A percentile compares a stretch with the other conserved stretches of the same genome.
Conservation (phyloP, 2,797 vertebrate species). For the Psittacula derbiana region DNA sequence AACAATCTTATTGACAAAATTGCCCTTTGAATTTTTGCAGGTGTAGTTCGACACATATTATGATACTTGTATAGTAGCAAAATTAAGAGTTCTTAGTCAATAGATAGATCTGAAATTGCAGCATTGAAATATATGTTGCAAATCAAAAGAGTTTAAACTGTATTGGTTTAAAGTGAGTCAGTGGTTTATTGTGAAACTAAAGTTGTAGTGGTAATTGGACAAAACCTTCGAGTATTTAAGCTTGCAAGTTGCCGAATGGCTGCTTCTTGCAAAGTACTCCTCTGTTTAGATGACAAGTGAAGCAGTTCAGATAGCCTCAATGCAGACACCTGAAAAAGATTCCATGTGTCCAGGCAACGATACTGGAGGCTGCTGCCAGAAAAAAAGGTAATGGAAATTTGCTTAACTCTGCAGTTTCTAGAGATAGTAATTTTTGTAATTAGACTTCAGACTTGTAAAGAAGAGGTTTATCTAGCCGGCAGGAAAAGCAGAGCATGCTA, state of each 20-base stretch:
- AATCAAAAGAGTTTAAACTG: neutral
- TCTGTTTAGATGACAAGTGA: conserved; percentile 37
- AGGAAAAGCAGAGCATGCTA: neutral
- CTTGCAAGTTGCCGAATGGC: neutral
- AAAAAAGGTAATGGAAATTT: conserved; percentile 17
- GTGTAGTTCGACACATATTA: neutral
- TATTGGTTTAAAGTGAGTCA: neutral
- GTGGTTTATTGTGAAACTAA: neutral
- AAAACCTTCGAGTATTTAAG: neutral
- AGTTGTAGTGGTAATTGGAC: neutral
- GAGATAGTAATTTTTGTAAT: neutral
- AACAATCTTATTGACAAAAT: neutral
- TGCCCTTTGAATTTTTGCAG: conserved; percentile 39
- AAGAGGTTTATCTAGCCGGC: neutral
- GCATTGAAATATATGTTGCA: neutral
- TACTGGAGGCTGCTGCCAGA: conserved; percentile 35
- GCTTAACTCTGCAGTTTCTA: neutral
- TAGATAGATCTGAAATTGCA: neutral
- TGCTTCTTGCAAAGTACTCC: conserved; percentile 15
- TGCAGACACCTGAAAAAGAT: conserved; percentile 44
- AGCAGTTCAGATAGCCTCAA: conserved; percentile 34
- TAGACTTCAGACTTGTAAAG: neutral
- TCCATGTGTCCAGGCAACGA: conserved; percentile 17
- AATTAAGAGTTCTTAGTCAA: neutral
- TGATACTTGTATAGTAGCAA: neutral